These are phyloP conservation scores for Nannobrachium achirus DNA, from an alignment of 2,113 vertebrate genomes.

Conservation along the genomic window DNA sequence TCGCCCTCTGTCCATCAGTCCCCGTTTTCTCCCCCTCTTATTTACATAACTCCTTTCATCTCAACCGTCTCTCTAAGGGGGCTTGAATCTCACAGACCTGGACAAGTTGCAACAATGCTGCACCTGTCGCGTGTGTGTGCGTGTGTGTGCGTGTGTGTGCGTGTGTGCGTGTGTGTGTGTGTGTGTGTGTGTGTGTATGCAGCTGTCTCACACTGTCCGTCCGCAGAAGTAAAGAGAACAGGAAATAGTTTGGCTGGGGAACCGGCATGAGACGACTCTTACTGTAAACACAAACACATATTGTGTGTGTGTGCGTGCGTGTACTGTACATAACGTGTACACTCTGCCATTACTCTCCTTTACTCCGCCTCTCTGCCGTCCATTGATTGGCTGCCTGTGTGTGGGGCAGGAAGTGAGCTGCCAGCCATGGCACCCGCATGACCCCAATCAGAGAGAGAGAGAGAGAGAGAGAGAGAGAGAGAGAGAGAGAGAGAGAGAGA, in stretches of 20 bases:
- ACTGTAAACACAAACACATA: slow-evolving; percentile 58
- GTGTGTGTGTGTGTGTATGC: slow-evolving; percentile 57
- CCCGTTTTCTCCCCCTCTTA: slow-evolving; percentile 13
- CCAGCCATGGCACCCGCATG: slow-evolving; percentile 60
- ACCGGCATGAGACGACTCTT: slow-evolving; percentile 37
- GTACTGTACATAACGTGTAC: neutral
- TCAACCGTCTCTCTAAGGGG: slow-evolving; percentile 63
- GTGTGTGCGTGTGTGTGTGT: slow-evolving; percentile 32
- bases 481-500: too few species aligned
- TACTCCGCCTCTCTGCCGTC: slow-evolving; percentile 16
- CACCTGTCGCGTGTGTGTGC: slow-evolving; percentile 65
- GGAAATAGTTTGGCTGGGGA: slow-evolving; percentile 34
- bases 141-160: slow-evolving; percentile 13
- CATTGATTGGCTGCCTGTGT: slow-evolving; percentile 54
- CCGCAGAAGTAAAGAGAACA: slow-evolving; percentile 45
- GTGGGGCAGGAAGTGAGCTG: slow-evolving; percentile 65
- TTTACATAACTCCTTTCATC: slow-evolving; percentile 51
- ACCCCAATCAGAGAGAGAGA: slow-evolving; percentile 44
- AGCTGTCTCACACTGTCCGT: slow-evolving; percentile 64
- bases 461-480: too few species aligned
- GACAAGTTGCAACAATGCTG: slow-evolving; percentile 72
- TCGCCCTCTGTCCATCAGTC: slow-evolving; percentile 41
- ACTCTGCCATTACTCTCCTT: slow-evolving; percentile 5
- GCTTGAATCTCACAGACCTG: slow-evolving; percentile 69
- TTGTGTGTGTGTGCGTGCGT: slow-evolving; percentile 20